Base-by-base conservation (phyloP, 2,888 invertebrate genomes). In the Agrypnus murinus region DNA sequence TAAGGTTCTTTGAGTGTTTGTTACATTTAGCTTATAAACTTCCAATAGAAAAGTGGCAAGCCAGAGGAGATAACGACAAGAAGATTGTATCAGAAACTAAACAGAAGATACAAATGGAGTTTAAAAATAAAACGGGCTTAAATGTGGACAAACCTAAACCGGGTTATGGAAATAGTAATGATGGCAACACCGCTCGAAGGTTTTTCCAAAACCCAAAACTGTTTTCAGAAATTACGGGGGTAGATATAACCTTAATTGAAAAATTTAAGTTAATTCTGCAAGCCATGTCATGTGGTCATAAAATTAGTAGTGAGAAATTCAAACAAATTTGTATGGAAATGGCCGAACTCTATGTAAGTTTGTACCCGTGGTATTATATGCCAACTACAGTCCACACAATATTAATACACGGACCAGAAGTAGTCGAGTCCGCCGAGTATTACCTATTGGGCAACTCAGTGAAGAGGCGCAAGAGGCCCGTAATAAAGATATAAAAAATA, bases 1-100 rank as follows among this genome's bases (percentile, higher is more conserved):
- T 80, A 12, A 74, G 78, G n/a, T 78, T 78, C 69, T 80, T 79
- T 62, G 80, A 83, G 62, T 81, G 76, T 70, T 72, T 79, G 8
- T 60, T 82, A 50, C 78, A 82, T 67, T 66, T 81, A 19, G 66
- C 78, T 9, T 82, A 81, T 69, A 78, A 77, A 75, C 38, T 82
- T 9, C 70, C 73, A 8, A 72, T 80, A 17, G 68, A 77, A 62
- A 73, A 81, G 72, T 77, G 77, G 77, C 72, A 73, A 72, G 74
- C 73, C 46, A 71, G 74, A 69, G 69, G 65, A 32, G n/a, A n/a
- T n/a, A 53, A 69, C 6, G 69, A 76, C 34, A 75, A 74, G 64
- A 31, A 72, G 63, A 60, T 69, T 46, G 71, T 65, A 5, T 19
- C 32, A 14, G 15, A 67, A 59, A 71, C 60, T 34, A 74, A 72